These are phyloP conservation scores for Galeruca laticollis DNA, from an alignment of 2,888 invertebrate genomes.

Conservation along the genomic window DNA sequence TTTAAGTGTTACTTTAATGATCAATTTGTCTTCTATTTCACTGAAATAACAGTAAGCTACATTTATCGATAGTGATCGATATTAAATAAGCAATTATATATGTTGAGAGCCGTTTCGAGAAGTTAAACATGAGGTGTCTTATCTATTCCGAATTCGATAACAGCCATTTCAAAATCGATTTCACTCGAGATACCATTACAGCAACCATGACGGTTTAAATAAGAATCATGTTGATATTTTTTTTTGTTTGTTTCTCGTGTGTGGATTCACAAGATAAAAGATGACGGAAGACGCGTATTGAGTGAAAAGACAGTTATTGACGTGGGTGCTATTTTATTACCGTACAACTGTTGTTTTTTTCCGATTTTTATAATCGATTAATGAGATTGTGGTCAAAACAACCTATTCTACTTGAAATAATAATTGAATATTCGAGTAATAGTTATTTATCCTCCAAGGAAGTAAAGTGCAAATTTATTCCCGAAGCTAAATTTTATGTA, in stretches of 20 bases:
- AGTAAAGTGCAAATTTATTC: no score
- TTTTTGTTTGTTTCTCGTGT: conserved; percentile 8
- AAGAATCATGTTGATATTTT: background rate
- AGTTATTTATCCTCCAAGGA: no score
- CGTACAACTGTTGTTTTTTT: background rate
- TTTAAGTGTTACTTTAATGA: no score
- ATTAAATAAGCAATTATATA: conserved; percentile 49
- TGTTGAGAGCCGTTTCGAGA: conserved; percentile 35
- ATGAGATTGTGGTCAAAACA: no score
- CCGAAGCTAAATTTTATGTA: no score
- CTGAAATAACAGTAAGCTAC: no score
- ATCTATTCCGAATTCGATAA: conserved; percentile 1
- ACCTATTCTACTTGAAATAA: no score
- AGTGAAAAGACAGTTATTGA: background rate
- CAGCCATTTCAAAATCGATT: background rate
- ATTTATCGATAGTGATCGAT: background rate
- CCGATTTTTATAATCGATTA: no score
- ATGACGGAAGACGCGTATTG: conserved; percentile 3
- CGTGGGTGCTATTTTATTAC: background rate
- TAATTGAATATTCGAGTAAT: no score
- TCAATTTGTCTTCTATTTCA: no score
- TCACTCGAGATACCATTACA: background rate
- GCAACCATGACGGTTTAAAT: background rate
- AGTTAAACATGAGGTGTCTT: conserved; percentile 6
- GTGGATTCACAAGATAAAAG: conserved; percentile 2